Conservation (phyloP, 1,140 invertebrate species). For the Brachionus asplanchnoidis region DNA sequence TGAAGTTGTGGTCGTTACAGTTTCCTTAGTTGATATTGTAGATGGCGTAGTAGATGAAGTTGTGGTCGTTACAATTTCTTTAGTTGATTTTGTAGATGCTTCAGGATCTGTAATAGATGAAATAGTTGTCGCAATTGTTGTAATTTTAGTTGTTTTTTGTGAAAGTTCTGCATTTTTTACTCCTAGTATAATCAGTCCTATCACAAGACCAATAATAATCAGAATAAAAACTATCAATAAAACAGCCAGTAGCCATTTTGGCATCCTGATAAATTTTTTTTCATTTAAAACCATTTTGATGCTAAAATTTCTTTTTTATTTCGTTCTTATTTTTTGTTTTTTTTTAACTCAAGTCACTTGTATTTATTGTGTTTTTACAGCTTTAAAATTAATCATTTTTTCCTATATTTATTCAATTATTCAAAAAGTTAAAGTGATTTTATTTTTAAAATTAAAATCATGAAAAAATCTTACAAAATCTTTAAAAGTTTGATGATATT, state of each 20-base stretch:
- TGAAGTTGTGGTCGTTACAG: not conserved
- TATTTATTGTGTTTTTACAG: not conserved
- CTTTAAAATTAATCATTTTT: not conserved
- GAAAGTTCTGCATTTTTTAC: not conserved
- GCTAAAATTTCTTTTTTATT: not conserved
- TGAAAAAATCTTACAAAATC: not conserved
- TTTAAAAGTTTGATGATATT: not conserved
- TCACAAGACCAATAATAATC: not conserved
- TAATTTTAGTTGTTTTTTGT: not conserved
- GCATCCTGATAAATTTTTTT: not conserved
- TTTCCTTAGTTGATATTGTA: not conserved
- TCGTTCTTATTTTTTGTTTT: not conserved
- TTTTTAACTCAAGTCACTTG: not conserved
- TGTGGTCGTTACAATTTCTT: not conserved
- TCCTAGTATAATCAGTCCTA: not conserved
- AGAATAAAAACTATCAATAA: not conserved
- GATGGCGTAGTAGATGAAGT: not conserved
- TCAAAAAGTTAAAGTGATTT: not conserved
- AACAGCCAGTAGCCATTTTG: not conserved
- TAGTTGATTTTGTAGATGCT: not conserved
- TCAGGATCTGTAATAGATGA: not conserved
- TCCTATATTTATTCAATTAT: not conserved
- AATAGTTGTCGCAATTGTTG: not conserved
- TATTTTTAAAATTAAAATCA: not conserved
- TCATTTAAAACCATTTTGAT: not conserved